Base-by-base conservation (phyloP, 2,888 invertebrate species). In the Tetropium fuscum region DNA sequence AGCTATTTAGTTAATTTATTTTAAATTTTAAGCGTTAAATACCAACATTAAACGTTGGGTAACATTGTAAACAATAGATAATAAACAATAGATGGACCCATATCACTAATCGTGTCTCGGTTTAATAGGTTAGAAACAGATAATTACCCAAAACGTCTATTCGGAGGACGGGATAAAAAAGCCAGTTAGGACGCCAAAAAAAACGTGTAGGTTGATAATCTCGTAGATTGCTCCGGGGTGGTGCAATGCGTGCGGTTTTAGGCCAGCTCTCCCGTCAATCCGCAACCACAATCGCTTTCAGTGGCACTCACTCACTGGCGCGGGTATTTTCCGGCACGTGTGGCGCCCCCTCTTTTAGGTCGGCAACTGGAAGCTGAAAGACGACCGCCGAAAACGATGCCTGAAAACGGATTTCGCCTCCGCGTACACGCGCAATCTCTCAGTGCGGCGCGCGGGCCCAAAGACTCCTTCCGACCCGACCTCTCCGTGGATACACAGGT, bases 331-430 rank as follows among this genome's bases (percentile, higher is more conserved):
- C 53, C 18, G 44, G 55, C 15, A 48, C 47, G 55, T 48, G 55
- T 38, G 32, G 38, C 55, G 40, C 45, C 47, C 25, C 41, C 55
- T 40, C 22, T 40, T 38, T 7, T 16, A 38, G 55, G 47, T 30
- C 40, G 55, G 48, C 38, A 40, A 55, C 55, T 55, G 55, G 48
- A 30, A 38, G 34, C 55, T 13, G 30, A 30, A 40, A 30, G 55
- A 38, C 47, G 27, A 48, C 45, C 19, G 55, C 38, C 32, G 48
- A 45, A 48, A 45, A 22, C 38, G 38, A 38, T 45, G 45, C 34
- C 40, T 16, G 36, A 54, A 45, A 44, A 44, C 43, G 36, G 53
- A 44, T 43, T 22, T 44, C 32, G 34, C 44, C 27, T 38, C 36
- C 44, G 53, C 34, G 43, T 36, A 53, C 34, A 32, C 36, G 53